Conservation (phyloP, 2,113 vertebrate species). For the Pleuronectes platessa region DNA sequence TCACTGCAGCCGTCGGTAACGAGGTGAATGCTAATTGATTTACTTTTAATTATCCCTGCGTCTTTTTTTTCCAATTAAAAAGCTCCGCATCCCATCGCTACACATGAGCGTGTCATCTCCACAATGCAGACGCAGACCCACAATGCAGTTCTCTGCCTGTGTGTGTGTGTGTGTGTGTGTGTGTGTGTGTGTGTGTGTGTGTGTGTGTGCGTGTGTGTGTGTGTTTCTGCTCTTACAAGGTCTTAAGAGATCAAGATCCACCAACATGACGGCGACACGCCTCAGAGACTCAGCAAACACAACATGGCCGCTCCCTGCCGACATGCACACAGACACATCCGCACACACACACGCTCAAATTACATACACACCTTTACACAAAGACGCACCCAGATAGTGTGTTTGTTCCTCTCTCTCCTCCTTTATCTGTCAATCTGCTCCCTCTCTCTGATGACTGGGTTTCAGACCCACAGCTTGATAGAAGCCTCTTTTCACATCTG, state of each 20-base stretch:
- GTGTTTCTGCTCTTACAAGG: constrained; percentile 29
- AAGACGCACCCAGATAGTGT: not conserved
- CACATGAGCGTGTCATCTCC: constrained; percentile 44
- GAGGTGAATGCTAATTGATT: constrained; percentile 75
- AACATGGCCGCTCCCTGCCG: constrained; percentile 9
- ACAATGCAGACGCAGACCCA: constrained; percentile 44
- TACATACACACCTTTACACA: constrained; percentile 10
- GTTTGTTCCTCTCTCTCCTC: not conserved
- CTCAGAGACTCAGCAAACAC: constrained; percentile 41
- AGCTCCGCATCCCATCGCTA: constrained; percentile 20
- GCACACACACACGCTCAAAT: not conserved
- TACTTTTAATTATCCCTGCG: constrained; percentile 70
- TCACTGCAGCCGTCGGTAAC: constrained; percentile 43
- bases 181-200: constrained; percentile 51
- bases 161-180: constrained; percentile 33
- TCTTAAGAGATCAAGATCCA: constrained; percentile 43
- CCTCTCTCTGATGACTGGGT: not conserved
- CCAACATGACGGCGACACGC: constrained; percentile 44
- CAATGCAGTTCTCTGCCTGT: constrained; percentile 20
- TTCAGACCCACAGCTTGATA: constrained; percentile 27
- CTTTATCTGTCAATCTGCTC: not conserved
- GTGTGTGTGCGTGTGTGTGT: constrained; percentile 43
- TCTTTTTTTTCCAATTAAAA: constrained; percentile 62
- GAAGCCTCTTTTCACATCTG: constrained; percentile 64
- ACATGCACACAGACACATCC: not conserved